Evolutionary conservation across 2,888 invertebrate genomes (phyloP), one percentile per base, ranked within the genome.

Genomic region (Agrotis ipsilon): DNA sequence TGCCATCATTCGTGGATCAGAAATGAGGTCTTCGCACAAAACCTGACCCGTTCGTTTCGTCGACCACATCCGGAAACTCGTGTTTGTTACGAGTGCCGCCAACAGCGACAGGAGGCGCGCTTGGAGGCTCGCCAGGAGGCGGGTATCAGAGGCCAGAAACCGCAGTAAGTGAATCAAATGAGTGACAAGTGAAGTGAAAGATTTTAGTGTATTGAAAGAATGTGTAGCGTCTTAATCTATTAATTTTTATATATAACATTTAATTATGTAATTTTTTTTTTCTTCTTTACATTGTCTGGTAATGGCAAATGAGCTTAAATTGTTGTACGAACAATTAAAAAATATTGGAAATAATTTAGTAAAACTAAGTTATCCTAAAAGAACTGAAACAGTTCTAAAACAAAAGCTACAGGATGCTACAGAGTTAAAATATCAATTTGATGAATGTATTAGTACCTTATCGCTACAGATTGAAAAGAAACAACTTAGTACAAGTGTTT

Each of bases 101-200:
- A 51, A 6, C 51, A 19, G 51, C 51, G 51, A 11, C 51, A 51
- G 51, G 51, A 51, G 51, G 5, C 51, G 19, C 19, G 51, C 13
- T 19, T 19, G 49, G 49, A 49, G n/a, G 5, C 51, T 51, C 19
- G 51, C 13, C 49, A 49, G 49, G 49, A 49, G n/a, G 19, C 49
- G 49, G 49, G 51, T 51, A 51, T 51, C 51, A 21, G 51, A 19
- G 51, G 51, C 19, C 51, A 21, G 21, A 51, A 51, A 51, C 51
- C 21, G 51, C 51, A 51, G 51, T 51, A 21, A 21, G 49, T 49
- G 19, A n/a, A 13, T 13, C 11, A 13, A 51, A 19, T 49, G 3
- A 49, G 51, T 51, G 51, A 19, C 14, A 21, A 51, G 51, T 21
- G 21, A 11, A 51, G 51, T 51, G 51, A 21, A 5, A 27, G 27